Conservation (phyloP, 2,888 invertebrate species). For the Leucophenga maculata region DNA sequence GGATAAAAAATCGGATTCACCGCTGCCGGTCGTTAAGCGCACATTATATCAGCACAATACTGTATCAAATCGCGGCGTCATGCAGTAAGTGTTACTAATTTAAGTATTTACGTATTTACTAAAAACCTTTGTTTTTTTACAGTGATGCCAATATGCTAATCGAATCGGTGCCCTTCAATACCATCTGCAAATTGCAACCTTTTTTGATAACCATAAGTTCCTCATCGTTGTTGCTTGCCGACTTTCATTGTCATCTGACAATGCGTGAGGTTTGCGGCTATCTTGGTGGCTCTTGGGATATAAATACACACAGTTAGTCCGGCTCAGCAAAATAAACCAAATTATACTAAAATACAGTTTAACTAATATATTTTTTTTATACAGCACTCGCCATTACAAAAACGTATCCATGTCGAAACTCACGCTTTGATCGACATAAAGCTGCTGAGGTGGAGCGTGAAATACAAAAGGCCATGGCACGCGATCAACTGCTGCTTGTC, state of each 20-base stretch:
- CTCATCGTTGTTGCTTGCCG: slow-evolving; percentile 88
- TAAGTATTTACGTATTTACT: no score
- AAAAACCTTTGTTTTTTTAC: not conserved
- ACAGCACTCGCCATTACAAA: slow-evolving; percentile 88
- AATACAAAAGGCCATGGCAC: slow-evolving; percentile 88
- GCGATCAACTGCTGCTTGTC: slow-evolving; percentile 84
- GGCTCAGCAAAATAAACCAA: slow-evolving; percentile 39
- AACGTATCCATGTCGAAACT: slow-evolving; percentile 89
- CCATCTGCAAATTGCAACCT: slow-evolving; percentile 92
- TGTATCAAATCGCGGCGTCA: slow-evolving; percentile 82
- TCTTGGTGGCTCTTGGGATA: slow-evolving; percentile 95
- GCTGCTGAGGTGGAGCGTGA: slow-evolving; percentile 84
- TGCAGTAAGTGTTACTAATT: slow-evolving; percentile 79
- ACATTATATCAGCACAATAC: slow-evolving; percentile 84
- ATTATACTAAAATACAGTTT: slow-evolving; percentile 20
- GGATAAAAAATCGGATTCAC: slow-evolving; percentile 77
- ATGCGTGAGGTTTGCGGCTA: slow-evolving; percentile 97
- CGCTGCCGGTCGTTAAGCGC: slow-evolving; percentile 77
- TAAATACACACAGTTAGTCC: slow-evolving; percentile 90
- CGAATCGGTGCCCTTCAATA: slow-evolving; percentile 89
- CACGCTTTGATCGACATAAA: slow-evolving; percentile 84
- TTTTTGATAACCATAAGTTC: slow-evolving; percentile 90
- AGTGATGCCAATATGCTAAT: slow-evolving; percentile 93
- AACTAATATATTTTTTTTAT: slow-evolving; percentile 38
- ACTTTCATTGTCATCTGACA: slow-evolving; percentile 95